Evolutionary conservation across 1,140 invertebrate species (phyloP).

Genomic region (Drosophila arawakana): DNA sequence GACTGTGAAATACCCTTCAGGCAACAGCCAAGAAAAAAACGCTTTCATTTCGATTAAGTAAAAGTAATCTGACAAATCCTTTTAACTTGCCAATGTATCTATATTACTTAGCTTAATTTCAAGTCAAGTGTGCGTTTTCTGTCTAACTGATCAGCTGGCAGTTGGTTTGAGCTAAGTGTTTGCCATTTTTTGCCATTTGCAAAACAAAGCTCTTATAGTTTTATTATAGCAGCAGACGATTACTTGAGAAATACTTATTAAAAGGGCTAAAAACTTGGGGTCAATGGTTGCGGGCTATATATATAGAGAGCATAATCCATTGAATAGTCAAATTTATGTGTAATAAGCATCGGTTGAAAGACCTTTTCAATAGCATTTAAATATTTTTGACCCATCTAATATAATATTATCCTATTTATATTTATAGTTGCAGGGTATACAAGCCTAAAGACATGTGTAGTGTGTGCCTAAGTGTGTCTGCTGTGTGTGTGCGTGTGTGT

Average conservation of each 20-base stretch:
- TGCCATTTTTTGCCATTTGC: too few species aligned
- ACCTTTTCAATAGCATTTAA: neutral
- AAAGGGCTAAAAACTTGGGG: too few species aligned
- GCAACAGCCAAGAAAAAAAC: too few species aligned
- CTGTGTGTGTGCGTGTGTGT: slow-evolving; percentile 6
- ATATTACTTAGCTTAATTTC: too few species aligned
- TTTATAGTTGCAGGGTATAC: slow-evolving; percentile 3
- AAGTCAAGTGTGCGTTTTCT: too few species aligned
- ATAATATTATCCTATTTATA: neutral
- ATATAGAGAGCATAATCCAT: neutral
- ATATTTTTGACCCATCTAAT: neutral
- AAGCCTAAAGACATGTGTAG: slow-evolving; percentile 20
- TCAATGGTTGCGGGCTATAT: neutral
- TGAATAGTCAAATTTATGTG: neutral
- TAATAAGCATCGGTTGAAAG: neutral
- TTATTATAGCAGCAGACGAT: too few species aligned
- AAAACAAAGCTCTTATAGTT: too few species aligned
- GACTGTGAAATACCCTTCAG: neutral
- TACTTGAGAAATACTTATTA: too few species aligned
- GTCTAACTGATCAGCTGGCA: too few species aligned
- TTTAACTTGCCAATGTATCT: too few species aligned
- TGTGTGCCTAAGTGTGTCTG: slow-evolving; percentile 8
- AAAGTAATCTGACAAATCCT: neutral
- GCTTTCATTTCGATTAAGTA: neutral
- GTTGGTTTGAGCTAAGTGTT: too few species aligned